Conservation (phyloP, 2,797 vertebrate species). For the Taeniopygia guttata region DNA sequence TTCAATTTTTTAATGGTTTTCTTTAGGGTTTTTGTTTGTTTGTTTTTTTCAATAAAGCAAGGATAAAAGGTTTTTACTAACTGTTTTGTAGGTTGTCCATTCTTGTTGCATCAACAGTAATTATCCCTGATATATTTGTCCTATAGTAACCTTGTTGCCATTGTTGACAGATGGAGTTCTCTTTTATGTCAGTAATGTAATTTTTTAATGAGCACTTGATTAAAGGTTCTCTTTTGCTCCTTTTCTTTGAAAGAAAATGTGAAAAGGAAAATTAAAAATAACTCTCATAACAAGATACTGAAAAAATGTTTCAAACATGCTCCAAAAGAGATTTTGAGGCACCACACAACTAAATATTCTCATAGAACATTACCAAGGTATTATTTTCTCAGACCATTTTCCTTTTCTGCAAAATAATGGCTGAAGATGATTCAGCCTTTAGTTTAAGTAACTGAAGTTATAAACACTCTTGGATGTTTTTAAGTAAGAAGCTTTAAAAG, state of each 20-base stretch:
- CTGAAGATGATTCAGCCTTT: neutral
- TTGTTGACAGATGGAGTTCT: slow-evolving; percentile 45
- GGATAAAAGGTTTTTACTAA: slow-evolving; percentile 31
- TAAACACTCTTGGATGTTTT: neutral
- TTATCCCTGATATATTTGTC: slow-evolving; percentile 50
- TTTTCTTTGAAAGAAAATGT: slow-evolving; percentile 21
- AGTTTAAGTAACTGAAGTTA: neutral
- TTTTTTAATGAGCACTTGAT: slow-evolving; percentile 45
- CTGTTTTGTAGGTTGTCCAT: slow-evolving; percentile 32
- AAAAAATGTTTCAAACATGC: neutral
- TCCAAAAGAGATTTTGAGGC: neutral
- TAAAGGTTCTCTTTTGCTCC: slow-evolving; percentile 24
- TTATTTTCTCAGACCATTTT: neutral
- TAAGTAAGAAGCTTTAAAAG: neutral
- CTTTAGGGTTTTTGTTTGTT: neutral
- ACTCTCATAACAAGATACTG: neutral
- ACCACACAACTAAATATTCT: neutral
- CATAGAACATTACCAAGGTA: neutral
- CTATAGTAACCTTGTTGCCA: slow-evolving; percentile 27
- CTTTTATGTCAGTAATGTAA: slow-evolving; percentile 28
- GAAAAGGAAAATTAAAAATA: neutral
- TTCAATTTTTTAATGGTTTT: neutral
- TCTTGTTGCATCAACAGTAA: slow-evolving; percentile 46
- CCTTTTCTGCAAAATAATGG: neutral
- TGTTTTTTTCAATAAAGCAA: neutral